These are phyloP conservation scores for Dryobota labecula DNA, from an alignment of 2,888 invertebrate species.

Conservation along the genomic window DNA sequence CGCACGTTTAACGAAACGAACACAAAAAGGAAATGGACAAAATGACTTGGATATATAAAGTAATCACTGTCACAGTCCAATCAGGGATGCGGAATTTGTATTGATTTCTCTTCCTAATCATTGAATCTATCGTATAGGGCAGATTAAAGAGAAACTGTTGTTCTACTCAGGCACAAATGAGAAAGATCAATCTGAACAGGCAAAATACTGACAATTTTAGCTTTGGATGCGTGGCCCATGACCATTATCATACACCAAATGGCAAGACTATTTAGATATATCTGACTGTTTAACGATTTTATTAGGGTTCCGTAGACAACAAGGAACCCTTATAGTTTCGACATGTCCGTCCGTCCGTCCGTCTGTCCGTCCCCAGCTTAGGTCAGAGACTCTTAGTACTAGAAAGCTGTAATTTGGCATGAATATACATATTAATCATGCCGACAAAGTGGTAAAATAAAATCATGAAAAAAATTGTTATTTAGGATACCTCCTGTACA, in stretches of 20 bases:
- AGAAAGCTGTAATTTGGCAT: no score
- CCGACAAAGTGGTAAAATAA: no score
- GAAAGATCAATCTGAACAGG: not conserved
- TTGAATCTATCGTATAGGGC: not conserved
- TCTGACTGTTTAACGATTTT: not conserved
- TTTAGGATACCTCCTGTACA: no score
- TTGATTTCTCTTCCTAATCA: slow-evolving; percentile 7
- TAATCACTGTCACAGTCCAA: slow-evolving; percentile 27
- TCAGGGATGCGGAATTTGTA: slow-evolving; percentile 32
- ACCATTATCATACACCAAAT: not conserved
- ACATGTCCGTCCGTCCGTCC: no score
- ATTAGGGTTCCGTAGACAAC: no score
- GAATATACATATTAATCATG: no score
- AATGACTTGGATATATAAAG: slow-evolving; percentile 19
- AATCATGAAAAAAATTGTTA: no score
- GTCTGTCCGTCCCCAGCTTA: no score
- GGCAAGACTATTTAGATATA: not conserved
- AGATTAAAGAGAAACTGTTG: not conserved
- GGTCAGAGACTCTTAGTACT: no score
- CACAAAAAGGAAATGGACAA: slow-evolving; percentile 29
- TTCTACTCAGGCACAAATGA: not conserved
- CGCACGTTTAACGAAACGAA: slow-evolving; percentile 44
- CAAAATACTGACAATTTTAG: not conserved
- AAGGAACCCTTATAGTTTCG: no score
- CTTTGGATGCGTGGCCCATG: not conserved